Percentiles rank a stretch among this genome's conserved stretches.
These are phyloP conservation scores for Oreohelix idahoensis DNA, from an alignment of 1,140 invertebrate species.

Conservation along the genomic window DNA sequence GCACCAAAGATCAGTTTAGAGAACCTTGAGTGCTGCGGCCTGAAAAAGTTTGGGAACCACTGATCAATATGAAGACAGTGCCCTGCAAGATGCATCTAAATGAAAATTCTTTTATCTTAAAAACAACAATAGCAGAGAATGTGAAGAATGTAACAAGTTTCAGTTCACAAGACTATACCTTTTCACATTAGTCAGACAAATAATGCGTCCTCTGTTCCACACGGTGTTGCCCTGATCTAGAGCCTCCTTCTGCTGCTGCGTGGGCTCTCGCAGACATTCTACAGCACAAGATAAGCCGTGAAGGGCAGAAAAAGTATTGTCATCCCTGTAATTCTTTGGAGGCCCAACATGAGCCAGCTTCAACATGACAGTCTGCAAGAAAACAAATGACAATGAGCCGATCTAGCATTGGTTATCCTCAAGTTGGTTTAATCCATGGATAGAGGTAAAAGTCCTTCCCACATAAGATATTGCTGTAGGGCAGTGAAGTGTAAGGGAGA, in stretches of 20 bases:
- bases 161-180: slow-evolving; percentile 74
- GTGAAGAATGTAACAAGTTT: neutral
- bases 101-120: neutral
- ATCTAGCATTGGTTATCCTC: too few relatives aligned
- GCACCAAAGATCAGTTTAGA: too few relatives aligned
- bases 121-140: neutral
- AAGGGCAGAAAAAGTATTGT: slow-evolving; percentile 81
- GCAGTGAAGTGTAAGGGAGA: too few relatives aligned
- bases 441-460: too few relatives aligned
- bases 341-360: slow-evolving; percentile 81
- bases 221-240: slow-evolving; percentile 76
- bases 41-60: too few relatives aligned
- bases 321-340: slow-evolving; percentile 78
- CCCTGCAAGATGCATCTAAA: too few relatives aligned
- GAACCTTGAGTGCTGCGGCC: too few relatives aligned
- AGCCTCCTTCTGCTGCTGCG: slow-evolving; percentile 81
- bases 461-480: too few relatives aligned
- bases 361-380: slow-evolving; percentile 4
- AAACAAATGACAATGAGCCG: too few relatives aligned
- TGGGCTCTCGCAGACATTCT: slow-evolving; percentile 86
- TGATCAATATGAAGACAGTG: too few relatives aligned
- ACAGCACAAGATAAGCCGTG: slow-evolving; percentile 90
- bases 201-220: slow-evolving; percentile 84
- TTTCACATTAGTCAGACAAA: slow-evolving; percentile 89
- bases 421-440: too few relatives aligned